These are phyloP conservation scores for Vireo altiloquus DNA, from an alignment of 2,113 vertebrate species.

Conservation along the genomic window DNA sequence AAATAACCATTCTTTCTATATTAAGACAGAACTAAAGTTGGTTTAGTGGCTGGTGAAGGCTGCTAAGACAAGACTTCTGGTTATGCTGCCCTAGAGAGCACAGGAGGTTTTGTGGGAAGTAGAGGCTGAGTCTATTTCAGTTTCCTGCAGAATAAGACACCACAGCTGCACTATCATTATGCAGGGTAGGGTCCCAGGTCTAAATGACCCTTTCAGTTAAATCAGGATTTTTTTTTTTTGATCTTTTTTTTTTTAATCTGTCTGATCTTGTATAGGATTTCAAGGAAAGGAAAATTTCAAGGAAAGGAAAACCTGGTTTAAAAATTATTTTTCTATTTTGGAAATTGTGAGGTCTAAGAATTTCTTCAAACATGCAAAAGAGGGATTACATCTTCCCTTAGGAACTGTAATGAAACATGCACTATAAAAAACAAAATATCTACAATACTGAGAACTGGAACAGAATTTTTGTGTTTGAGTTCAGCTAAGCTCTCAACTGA, in stretches of 20 bases:
- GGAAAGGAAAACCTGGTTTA: background rate
- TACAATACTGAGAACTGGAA: background rate
- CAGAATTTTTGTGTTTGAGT: background rate
- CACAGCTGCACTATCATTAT: background rate
- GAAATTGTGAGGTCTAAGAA: background rate
- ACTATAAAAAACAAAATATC: background rate
- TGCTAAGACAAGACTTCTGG: background rate
- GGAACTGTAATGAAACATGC: background rate
- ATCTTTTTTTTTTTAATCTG: background rate
- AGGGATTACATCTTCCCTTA: background rate
- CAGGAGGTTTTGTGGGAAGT: background rate
- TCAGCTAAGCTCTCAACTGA: background rate
- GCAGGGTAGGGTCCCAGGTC: background rate
- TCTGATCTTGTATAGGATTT: background rate
- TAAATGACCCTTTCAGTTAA: background rate
- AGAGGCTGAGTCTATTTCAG: background rate
- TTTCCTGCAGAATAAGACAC: background rate
- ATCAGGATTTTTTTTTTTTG: accelerated
- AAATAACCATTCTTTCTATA: background rate
- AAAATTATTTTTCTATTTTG: background rate
- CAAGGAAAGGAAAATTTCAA: background rate
- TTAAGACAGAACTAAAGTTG: background rate
- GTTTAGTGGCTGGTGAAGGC: background rate
- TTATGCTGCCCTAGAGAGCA: background rate
- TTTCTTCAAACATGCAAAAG: background rate